Evolutionary conservation across 2,797 vertebrate species (phyloP).

Genomic region (Corythornis leucogaster): DNA sequence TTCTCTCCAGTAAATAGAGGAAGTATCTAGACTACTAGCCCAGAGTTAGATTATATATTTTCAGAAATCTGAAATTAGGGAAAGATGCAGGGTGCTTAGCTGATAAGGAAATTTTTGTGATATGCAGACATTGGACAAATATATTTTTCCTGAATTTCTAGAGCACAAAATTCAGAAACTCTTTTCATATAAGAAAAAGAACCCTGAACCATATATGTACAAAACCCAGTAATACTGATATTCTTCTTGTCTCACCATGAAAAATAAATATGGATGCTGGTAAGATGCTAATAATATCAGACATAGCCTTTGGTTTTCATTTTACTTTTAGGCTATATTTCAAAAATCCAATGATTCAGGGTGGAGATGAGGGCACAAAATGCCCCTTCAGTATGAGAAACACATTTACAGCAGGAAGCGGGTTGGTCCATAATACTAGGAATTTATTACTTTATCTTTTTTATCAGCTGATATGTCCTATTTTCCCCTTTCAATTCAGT

Average conservation of each 20-base stretch:
- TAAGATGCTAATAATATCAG: conserved; percentile 19
- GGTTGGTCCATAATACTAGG: background rate
- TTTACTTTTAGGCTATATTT: conserved; percentile 42
- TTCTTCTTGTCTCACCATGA: background rate
- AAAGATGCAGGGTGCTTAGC: background rate
- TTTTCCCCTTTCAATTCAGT: conserved; percentile 40
- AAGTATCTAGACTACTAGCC: background rate
- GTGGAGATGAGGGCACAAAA: conserved; percentile 7
- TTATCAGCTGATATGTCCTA: conserved; percentile 47
- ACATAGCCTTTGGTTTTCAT: conserved; percentile 12
- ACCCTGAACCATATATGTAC: background rate
- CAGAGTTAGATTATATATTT: background rate
- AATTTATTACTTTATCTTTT: conserved; percentile 41
- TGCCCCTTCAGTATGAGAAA: background rate
- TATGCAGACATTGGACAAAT: background rate
- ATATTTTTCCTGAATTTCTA: background rate
- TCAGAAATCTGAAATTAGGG: background rate
- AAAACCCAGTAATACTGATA: background rate
- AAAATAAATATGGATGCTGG: background rate
- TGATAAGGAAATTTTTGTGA: background rate
- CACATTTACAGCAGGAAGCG: background rate
- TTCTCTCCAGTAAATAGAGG: background rate
- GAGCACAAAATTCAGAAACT: background rate
- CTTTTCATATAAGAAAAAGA: background rate
- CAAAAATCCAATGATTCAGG: background rate